Base-by-base conservation (phyloP, 37 sponge, comb jelly and placozoan species). In the Crambe crambe region DNA sequence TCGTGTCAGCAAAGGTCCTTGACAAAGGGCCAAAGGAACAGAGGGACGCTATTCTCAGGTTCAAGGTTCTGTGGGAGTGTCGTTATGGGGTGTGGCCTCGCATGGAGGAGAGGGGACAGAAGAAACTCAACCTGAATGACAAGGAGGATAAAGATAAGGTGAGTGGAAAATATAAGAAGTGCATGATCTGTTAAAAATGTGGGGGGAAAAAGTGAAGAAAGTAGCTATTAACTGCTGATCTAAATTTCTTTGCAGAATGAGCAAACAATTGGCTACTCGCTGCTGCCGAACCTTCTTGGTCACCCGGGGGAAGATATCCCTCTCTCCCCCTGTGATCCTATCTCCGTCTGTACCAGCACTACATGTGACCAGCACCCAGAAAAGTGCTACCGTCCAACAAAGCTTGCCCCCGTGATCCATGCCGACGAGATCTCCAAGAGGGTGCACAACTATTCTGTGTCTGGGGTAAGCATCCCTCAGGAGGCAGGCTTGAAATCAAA, bases 251-350 rank as follows among this genome's bases (percentile, higher is more conserved):
- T 62, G 3, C 57, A 85, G 79, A 78, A 78, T 20, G 60, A 78
- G 47, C 77, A 84, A 71, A 68, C 80, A 6, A 87, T 91, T 60
- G 91, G 91, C 35, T 86, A 86, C 81, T 79, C 86, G 6, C 58
- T 86, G 23, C 86, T 86, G 0, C 56, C 91, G 32, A 82, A 79
- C 36, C 81, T 58, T 0, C 56, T 91, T 0, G 83, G 91, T 20
- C 62, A 73, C 43, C 42, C 65, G 17, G 61, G 60, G 3, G 64
- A 31, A 54, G 69, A 63, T 1, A 25, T 86, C 8, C 91, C 91
- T 25, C 44, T 77, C 10, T 47, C 91, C 44, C 86, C 91, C 10
- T 91, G 86, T 81, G 75, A 81, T 23, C 74, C 83, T 21, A 35
- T 57, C 20, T 77, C 91, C 12, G 77, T 91, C 2, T 91, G 91